Percentiles rank a stretch among this genome's conserved stretches.
Conservation (phyloP, 2,113 vertebrate species). For the Pluvialis apricaria region DNA sequence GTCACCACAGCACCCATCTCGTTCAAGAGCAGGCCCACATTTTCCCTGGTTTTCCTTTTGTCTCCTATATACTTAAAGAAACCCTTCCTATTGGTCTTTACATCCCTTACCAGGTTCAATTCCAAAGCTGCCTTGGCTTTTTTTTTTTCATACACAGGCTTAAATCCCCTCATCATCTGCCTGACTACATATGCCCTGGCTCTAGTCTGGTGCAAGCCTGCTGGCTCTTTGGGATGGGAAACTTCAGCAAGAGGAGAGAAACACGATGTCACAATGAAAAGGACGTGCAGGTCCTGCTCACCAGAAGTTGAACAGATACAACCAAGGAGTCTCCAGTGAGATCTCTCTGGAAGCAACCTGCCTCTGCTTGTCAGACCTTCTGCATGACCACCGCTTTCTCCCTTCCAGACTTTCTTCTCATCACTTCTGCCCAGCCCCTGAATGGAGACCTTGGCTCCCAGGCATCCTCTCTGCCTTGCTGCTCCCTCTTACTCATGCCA, state of each 20-base stretch:
- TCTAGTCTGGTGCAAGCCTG: neutral
- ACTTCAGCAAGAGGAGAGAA: neutral
- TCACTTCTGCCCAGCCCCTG: neutral
- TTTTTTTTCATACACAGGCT: neutral
- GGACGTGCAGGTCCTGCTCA: neutral
- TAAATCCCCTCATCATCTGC: neutral
- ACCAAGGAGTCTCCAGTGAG: neutral
- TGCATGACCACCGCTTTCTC: neutral
- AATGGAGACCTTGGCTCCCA: neutral
- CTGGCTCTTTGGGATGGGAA: neutral
- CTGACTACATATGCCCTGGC: neutral
- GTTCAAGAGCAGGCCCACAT: too few species aligned
- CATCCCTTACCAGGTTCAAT: too few species aligned
- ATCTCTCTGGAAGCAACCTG: neutral
- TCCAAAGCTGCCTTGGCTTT: too few species aligned
- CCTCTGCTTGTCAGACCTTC: neutral
- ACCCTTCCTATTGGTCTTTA: too few species aligned
- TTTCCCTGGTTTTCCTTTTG: too few species aligned
- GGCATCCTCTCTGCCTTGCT: neutral
- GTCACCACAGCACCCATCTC: too few species aligned
- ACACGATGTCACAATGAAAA: rapidly evolving
- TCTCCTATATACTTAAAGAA: too few species aligned
- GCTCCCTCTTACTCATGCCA: neutral
- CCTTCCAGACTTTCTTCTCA: neutral
- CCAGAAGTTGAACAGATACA: neutral